Base-by-base conservation (phyloP, 53 echinoderm and acorn worm genomes). In the Echinarachnius parma region DNA sequence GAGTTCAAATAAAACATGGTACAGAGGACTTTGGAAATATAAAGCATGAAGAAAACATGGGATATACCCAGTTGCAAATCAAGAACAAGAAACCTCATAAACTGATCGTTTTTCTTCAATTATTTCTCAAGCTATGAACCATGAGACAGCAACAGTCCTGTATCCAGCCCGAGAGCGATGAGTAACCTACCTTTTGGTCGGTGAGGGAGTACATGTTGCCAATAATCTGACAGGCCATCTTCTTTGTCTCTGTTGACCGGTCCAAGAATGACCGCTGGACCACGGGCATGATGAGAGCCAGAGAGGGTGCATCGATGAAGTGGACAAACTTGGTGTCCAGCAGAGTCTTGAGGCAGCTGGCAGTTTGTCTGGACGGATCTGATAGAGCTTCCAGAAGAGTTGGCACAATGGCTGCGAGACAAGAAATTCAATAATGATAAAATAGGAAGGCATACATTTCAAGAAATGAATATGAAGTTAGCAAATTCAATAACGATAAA, bases 171-270 rank as follows among this genome's bases (percentile, higher is more conserved):
- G 13, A 39, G 42, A 49, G 19, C 13, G 19, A 13, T 49, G 4
- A 4, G 19, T 2, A 16, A 28, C 65, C 24, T 32, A 95, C 95
- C 96, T 96, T 96, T 42, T 91, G 96, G 67, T 91, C 91, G 5
- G 91, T 96, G 10, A 96, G 85, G n/a, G 96, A 96, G 82, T 96
- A 96, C 96, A 96, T 96, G 56, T 96, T 96, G 31, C 96, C 96
- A 21, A 96, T 96, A 55, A 96, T 96, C 85, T 96, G 96, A 9
- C 85, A 86, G 10, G 87, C 90, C 95, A 94, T 94, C 59, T 90
- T 90, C 76, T 87, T 90, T 19, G 90, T 90, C 58, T 96, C 96
- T 0, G 96, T 91, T 28, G 91, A 87, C 21, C 91, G 65, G 69
- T 89, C 96, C 53, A 60, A 87, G 64, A 95, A 94, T 33, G 96